A percentile compares a stretch with the other conserved stretches of the same genome.
Conservation (phyloP, 2,113 vertebrate genomes). For the Lamprotornis superbus region DNA sequence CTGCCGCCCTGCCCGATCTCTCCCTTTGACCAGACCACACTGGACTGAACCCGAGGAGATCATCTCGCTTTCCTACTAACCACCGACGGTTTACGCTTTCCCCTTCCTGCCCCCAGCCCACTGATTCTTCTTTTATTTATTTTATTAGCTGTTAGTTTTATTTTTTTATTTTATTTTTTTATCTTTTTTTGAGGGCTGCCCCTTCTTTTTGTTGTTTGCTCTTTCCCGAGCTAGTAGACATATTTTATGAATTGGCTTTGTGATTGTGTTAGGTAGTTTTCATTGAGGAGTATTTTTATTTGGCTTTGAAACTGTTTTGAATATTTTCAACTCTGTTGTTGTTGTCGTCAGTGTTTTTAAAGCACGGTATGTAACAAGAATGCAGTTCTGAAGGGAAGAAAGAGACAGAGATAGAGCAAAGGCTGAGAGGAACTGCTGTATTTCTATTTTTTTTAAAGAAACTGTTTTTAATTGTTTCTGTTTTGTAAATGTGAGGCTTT, state of each 20-base stretch:
- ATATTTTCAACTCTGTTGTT: conserved; percentile 72
- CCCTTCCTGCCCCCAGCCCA: neutral
- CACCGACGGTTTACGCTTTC: conserved; percentile 70
- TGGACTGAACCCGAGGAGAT: conserved; percentile 71
- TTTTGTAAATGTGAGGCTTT: conserved; percentile 90
- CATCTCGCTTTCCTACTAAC: conserved; percentile 83
- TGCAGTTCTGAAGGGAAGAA: conserved; percentile 61
- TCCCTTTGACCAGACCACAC: conserved; percentile 75
- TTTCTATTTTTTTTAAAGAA: conserved; percentile 72
- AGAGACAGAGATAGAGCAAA: conserved; percentile 39
- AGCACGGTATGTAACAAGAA: conserved; percentile 57
- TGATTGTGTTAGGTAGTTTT: conserved; percentile 74
- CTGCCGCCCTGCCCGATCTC: conserved; percentile 65
- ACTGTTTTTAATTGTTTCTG: conserved; percentile 79
- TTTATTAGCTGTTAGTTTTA: conserved; percentile 76
- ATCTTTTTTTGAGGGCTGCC: conserved; percentile 57
- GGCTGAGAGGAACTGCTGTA: conserved; percentile 57
- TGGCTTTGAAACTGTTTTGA: conserved; percentile 71
- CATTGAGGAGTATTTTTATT: conserved; percentile 73
- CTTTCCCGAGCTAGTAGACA: conserved; percentile 70
- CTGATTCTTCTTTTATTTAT: conserved; percentile 77
- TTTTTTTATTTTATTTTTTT: conserved; percentile 72
- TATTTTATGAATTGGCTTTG: conserved; percentile 72
- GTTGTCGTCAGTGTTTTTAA: conserved; percentile 68
- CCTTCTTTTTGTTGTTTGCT: conserved; percentile 66